Conservation (phyloP, 2,113 vertebrate species). For the Vidua macroura region DNA sequence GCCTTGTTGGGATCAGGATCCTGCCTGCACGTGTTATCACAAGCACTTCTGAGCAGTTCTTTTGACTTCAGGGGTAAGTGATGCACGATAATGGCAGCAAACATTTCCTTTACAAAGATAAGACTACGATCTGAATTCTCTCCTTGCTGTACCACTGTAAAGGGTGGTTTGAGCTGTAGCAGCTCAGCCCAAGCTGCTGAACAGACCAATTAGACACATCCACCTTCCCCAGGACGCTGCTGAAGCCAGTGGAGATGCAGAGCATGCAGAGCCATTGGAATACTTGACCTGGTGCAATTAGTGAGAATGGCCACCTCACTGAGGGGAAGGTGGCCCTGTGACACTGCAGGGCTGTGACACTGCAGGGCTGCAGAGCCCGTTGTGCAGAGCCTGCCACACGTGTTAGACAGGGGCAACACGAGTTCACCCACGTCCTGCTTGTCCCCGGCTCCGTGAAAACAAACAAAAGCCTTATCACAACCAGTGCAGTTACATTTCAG, state of each 20-base stretch:
- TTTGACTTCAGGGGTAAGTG: background rate
- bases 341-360: background rate
- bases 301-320: background rate
- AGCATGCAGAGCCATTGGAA: background rate
- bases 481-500: background rate
- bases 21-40: background rate
- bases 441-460: background rate
- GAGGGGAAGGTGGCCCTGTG: background rate
- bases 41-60: background rate
- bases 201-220: background rate
- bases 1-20: background rate
- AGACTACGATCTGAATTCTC: background rate
- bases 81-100: background rate
- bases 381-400: background rate
- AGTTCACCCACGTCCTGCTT: background rate
- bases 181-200: background rate
- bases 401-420: background rate
- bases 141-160: background rate
- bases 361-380: background rate
- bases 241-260: background rate
- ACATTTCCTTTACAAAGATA: background rate
- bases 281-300: background rate
- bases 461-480: constrained; percentile 52
- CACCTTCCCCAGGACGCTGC: background rate
- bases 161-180: background rate